Evolutionary conservation across 2,888 invertebrate species (phyloP), one percentile per base, ranked within the genome.

Genomic region (Resseliella maxima): DNA sequence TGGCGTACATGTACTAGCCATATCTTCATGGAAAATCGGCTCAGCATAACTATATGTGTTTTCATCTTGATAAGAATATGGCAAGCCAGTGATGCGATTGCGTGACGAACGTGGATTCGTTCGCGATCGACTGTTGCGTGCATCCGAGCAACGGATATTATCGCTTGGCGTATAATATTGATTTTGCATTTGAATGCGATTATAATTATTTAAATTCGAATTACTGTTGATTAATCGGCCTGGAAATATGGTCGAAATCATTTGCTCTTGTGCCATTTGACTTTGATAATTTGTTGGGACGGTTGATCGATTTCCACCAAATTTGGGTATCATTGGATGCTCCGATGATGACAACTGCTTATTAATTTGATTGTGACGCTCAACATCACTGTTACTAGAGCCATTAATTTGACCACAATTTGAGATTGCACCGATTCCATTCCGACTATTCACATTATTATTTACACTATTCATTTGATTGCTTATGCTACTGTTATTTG

Each of bases 21-120:
- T 96, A 86, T 96, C 96, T 91, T 96, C 96, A 90, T 96, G 96
- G 89, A 95, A 96, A 89, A 96, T 94, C 31, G 95, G 91, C 92
- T 94, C 90, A 89, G 93, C 91, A 89, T 95, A 93, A 88, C 90
- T 90, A 86, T 91, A 91, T 41, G 89, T 89, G 46, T 46, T 64
- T 12, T 59, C 85, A 86, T 86, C 50, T 72, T 45, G 45, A 46
- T 85, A 50, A 31, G 85, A 54, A 38, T 31, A 31, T 59, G 86
- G 85, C 54, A 54, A 21, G 50, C 89, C 90, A 0, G 89, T 89
- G 85, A 90, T 90, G 85, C 91, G 89, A 21, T 91, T 90, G 86
- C 91, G 90, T 86, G 90, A 87, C 2, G 90, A 89, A 10, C 90
- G 89, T 0, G 91, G 90, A 88, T 91, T 91, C 1, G 90, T 91